phyloP scores from a whole-genome alignment of 2,797 vertebrate species.

The Hafferia zeledoni region DNA sequence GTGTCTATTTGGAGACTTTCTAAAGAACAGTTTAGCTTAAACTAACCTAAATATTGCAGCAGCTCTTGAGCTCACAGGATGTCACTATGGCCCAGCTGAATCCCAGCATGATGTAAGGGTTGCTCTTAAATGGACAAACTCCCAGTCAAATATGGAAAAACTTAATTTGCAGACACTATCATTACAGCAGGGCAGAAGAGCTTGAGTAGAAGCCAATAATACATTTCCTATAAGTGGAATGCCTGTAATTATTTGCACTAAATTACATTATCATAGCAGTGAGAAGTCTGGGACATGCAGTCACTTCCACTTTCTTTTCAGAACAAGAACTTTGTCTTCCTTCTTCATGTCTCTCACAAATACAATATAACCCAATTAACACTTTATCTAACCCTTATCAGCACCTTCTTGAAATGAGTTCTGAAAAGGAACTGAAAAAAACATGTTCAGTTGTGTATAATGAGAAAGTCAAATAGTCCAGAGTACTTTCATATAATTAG shows the following conservation, averaged over 20 bases:
- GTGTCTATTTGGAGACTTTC: not conserved
- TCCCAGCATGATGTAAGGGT: not conserved
- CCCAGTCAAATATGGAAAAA: not conserved
- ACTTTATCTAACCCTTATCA: slow-evolving; percentile 14
- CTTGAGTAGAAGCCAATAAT: not conserved
- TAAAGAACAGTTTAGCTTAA: not conserved
- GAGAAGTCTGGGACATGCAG: not conserved
- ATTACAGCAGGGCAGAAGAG: not conserved
- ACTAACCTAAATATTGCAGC: not conserved
- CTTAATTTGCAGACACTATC: not conserved
- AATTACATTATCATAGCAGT: not conserved
- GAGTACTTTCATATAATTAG: not conserved
- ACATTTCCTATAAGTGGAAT: not conserved
- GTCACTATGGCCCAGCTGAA: not conserved
- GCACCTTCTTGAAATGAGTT: not conserved
- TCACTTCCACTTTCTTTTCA: not conserved
- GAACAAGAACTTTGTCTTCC: not conserved
- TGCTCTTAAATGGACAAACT: not conserved
- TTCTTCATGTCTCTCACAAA: not conserved
- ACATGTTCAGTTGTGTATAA: not conserved
- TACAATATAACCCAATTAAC: slow-evolving; percentile 11
- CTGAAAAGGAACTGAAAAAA: slow-evolving; percentile 12
- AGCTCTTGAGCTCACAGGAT: not conserved
- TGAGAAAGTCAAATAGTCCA: not conserved
- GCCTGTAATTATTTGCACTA: not conserved